phyloP scores from a whole-genome alignment of 2,113 vertebrate species.

The Oostethus manadensis region DNA sequence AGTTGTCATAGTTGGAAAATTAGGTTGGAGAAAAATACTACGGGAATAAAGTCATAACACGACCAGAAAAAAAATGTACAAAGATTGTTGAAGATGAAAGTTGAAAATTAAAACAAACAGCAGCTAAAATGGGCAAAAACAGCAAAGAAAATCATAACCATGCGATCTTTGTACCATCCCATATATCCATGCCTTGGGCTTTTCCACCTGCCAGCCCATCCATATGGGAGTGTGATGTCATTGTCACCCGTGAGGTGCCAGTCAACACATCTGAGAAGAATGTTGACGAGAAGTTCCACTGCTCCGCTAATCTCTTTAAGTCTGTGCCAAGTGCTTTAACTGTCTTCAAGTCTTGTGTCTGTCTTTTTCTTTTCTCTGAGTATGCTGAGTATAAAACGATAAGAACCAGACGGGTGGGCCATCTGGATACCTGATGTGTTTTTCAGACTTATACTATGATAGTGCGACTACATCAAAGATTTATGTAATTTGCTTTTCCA shows the following conservation, averaged over 20 bases:
- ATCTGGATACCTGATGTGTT: slow-evolving; percentile 46
- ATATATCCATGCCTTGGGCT: slow-evolving; percentile 1
- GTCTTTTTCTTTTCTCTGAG: slow-evolving; percentile 28
- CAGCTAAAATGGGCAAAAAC: no score
- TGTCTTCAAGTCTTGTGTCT: slow-evolving; percentile 1
- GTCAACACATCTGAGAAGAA: slow-evolving; percentile 33
- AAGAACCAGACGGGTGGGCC: slow-evolving; percentile 35
- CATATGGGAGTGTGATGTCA: slow-evolving; percentile 29
- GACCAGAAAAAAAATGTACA: no score
- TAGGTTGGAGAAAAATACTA: no score
- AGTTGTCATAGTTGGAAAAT: no score
- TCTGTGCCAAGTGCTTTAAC: slow-evolving; percentile 1
- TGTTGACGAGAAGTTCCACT: slow-evolving; percentile 17
- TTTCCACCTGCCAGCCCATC: slow-evolving; percentile 23
- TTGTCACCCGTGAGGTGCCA: slow-evolving; percentile 30
- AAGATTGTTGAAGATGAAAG: no score
- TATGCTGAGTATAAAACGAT: slow-evolving; percentile 26
- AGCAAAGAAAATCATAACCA: not conserved
- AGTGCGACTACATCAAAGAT: not conserved
- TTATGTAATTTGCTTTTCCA: not conserved
- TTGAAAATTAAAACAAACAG: no score
- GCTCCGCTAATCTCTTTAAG: slow-evolving; percentile 19
- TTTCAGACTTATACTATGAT: not conserved
- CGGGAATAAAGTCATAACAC: no score
- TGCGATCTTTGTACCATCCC: slow-evolving; percentile 3